These are phyloP conservation scores for Sceliomorpha sp. DNA, from an alignment of 2,888 invertebrate genomes.

Conservation along the genomic window DNA sequence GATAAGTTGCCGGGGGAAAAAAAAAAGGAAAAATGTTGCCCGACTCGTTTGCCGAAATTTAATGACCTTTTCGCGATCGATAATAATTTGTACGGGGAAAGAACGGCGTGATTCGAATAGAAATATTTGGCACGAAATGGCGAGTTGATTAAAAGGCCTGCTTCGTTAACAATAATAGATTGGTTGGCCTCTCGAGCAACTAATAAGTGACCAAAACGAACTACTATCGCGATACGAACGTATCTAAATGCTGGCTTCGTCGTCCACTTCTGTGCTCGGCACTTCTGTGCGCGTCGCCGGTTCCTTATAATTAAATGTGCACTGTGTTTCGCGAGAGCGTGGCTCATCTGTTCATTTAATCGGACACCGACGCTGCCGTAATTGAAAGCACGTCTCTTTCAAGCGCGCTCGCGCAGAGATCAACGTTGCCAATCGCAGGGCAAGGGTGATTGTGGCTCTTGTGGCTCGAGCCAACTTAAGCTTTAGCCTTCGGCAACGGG, in stretches of 20 bases:
- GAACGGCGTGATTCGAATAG: no score
- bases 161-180: slow-evolving; percentile 74
- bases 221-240: slow-evolving; percentile 75
- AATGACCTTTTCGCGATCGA: no score
- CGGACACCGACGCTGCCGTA: slow-evolving; percentile 74
- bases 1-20: no score
- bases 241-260: slow-evolving; percentile 43
- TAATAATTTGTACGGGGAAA: no score
- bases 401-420: slow-evolving; percentile 34
- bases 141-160: neutral
- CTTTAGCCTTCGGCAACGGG: neutral
- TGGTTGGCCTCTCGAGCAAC: slow-evolving; percentile 64
- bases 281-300: slow-evolving; percentile 28
- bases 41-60: no score
- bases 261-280: slow-evolving; percentile 26
- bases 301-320: slow-evolving; percentile 75
- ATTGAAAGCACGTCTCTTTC: slow-evolving; percentile 76
- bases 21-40: no score
- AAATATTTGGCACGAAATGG: neutral
- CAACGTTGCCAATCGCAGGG: slow-evolving; percentile 20
- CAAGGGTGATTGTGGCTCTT: slow-evolving; percentile 3
- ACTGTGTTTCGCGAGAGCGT: slow-evolving; percentile 66
- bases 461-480: slow-evolving; percentile 6
- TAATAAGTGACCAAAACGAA: slow-evolving; percentile 77
- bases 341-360: slow-evolving; percentile 73